These are phyloP conservation scores for Lophius piscatorius DNA, from an alignment of 2,113 vertebrate species.

Conservation along the genomic window DNA sequence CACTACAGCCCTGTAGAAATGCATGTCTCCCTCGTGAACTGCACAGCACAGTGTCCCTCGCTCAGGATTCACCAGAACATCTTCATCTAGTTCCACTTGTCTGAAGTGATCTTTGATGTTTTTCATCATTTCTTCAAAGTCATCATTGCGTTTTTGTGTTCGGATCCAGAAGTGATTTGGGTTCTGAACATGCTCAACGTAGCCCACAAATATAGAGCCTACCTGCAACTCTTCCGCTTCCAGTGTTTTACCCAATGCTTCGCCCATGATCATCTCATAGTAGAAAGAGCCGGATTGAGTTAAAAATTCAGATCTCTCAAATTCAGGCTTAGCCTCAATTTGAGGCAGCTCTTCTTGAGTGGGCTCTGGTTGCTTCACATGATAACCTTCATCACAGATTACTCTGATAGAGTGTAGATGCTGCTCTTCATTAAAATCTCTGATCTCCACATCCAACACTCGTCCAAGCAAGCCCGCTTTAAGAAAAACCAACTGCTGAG, in stretches of 20 bases:
- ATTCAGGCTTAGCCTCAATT: neutral
- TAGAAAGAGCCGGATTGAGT: constrained; percentile 1
- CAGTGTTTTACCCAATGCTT: constrained; percentile 41
- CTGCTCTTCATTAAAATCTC: constrained; percentile 70
- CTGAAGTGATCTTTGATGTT: constrained; percentile 79
- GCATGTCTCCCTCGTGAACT: constrained; percentile 83
- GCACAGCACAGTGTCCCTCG: constrained; percentile 88
- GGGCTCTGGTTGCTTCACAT: constrained; percentile 1
- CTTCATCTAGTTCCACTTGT: constrained; percentile 76
- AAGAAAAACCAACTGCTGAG: constrained; percentile 80
- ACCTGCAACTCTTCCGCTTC: constrained; percentile 75
- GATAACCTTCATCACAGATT: constrained; percentile 26
- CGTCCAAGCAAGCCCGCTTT: constrained; percentile 81
- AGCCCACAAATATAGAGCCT: constrained; percentile 76
- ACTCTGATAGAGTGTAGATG: constrained; percentile 82
- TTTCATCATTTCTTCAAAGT: constrained; percentile 85
- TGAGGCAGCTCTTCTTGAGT: neutral
- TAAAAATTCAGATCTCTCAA: neutral
- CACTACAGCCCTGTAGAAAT: constrained; percentile 87
- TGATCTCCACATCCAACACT: constrained; percentile 75
- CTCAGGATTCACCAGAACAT: constrained; percentile 81
- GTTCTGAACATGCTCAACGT: constrained; percentile 82
- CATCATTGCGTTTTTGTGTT: constrained; percentile 74
- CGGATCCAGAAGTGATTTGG: constrained; percentile 90
- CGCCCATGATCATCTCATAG: constrained; percentile 33